A percentile compares a stretch with the other conserved stretches of the same genome.
Conservation (phyloP, 2,113 vertebrate species). For the Shinisaurus crocodilurus region DNA sequence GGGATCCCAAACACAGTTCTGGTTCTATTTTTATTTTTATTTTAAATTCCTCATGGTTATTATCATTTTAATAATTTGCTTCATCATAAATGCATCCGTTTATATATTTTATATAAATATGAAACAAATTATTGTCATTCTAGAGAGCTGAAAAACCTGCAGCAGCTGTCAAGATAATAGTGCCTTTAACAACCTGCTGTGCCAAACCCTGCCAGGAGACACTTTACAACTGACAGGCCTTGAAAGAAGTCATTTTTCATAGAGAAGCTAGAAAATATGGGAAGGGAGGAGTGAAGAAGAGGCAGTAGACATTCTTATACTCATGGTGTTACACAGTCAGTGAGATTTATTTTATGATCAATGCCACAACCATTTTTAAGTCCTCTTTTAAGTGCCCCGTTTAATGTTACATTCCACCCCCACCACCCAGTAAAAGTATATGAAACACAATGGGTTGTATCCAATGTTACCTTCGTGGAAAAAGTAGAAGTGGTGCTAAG, state of each 20-base stretch:
- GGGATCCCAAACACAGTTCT: not conserved
- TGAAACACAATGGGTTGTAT: not conserved
- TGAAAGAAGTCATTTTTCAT: slow-evolving; percentile 27
- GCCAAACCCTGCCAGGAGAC: slow-evolving; percentile 31
- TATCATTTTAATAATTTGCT: not conserved
- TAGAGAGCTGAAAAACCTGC: slow-evolving; percentile 12
- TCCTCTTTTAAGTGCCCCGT: not conserved
- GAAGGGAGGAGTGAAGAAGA: not conserved
- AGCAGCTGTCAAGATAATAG: slow-evolving; percentile 34
- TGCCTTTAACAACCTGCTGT: slow-evolving; percentile 38
- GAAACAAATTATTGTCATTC: slow-evolving; percentile 27
- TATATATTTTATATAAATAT: not conserved
- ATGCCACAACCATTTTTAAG: not conserved
- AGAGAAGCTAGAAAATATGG: not conserved
- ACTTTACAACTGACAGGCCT: slow-evolving; percentile 29
- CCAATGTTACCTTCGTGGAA: not conserved
- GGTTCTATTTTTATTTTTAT: not conserved
- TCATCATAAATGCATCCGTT: not conserved
- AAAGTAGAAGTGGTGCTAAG: not conserved
- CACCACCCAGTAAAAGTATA: not conserved
- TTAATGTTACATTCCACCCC: not conserved
- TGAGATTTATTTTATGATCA: not conserved
- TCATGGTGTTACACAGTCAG: not conserved
- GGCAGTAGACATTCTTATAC: not conserved
- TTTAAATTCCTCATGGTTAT: not conserved